Conservation (phyloP, 2,797 vertebrate genomes). For the Enteromius argenteus region DNA sequence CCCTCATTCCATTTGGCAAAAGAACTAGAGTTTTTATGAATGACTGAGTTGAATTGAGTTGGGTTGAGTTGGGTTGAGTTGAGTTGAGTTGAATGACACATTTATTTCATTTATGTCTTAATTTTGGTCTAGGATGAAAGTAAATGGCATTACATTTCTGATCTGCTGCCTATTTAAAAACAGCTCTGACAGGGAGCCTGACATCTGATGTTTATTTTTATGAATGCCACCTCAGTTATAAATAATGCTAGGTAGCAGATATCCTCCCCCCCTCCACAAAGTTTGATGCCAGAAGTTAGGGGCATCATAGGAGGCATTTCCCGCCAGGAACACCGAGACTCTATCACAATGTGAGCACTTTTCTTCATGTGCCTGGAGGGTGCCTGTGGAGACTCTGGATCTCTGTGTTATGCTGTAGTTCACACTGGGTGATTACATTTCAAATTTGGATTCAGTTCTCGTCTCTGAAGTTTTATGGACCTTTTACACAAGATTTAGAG, state of each 20-base stretch:
- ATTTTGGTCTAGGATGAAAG: background rate
- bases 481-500: constrained; percentile 61
- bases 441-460: constrained; percentile 63
- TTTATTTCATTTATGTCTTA: background rate
- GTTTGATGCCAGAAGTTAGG: constrained; percentile 50
- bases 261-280: background rate
- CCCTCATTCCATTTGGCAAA: too few relatives aligned
- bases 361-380: constrained; percentile 60
- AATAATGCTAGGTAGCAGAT: constrained; percentile 9
- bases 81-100: background rate
- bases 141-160: background rate
- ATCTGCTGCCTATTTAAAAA: background rate
- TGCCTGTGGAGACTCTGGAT: constrained; percentile 60
- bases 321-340: constrained; percentile 48
- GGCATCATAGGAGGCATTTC: constrained; percentile 48
- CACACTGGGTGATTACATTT: constrained; percentile 62
- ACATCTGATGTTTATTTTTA: background rate
- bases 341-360: constrained; percentile 49
- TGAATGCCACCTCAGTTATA: constrained; percentile 17
- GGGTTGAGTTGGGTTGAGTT: too few relatives aligned
- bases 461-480: constrained; percentile 58
- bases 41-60: too few relatives aligned
- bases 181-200: background rate
- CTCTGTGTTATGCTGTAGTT: constrained; percentile 58
- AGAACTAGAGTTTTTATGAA: too few relatives aligned